Evolutionary conservation across 2,113 vertebrate genomes (phyloP), one percentile per base, ranked within the genome.

Genomic region (Protomyctophum bolini): DNA sequence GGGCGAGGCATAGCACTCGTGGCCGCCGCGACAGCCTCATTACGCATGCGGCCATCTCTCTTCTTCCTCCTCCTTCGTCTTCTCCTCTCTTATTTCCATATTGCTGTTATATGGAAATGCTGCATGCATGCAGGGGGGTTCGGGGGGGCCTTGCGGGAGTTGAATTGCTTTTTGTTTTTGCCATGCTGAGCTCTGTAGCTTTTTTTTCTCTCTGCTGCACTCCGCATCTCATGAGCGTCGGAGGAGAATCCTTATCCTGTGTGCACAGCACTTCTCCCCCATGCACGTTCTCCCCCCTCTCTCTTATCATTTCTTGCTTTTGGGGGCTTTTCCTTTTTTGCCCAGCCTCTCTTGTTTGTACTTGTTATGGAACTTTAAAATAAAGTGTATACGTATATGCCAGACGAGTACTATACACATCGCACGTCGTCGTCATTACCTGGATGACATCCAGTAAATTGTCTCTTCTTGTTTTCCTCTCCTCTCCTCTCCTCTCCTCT

Each of bases 21-120:
- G n/a, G 14, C n/a, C n/a, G n/a, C n/a, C 0, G 28, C 9, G 63
- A 63, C 33, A 21, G 33, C 29, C 21, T 61, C 11, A 29, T 63
- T 57, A 54, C 33, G 33, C 33, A 41, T 14, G 14, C n/a, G 5
- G 55, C 58, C 12, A 15, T 52, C 57, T 21, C 41, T 55, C 7
- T 11, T 7, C n/a, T n/a, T n/a, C n/a, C n/a, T n/a, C n/a, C n/a
- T n/a, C 21, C 21, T 41, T 8, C 8, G 8, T 57, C 55, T 55
- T n/a, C n/a, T n/a, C n/a, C 58, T 11, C 33, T 46, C 10, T 60
- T 60, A 11, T 60, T 60, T 60, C 29, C 58, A 60, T 60, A 45
- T 45, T 41, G 33, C 10, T 60, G 29, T 46, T 12, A 60, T 12
- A 60, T n/a, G 58, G 33, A 60, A 12, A 60, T 41, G 9, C 33